Conservation (phyloP, 2,797 vertebrate genomes). For the Triplophysa bombifrons region DNA sequence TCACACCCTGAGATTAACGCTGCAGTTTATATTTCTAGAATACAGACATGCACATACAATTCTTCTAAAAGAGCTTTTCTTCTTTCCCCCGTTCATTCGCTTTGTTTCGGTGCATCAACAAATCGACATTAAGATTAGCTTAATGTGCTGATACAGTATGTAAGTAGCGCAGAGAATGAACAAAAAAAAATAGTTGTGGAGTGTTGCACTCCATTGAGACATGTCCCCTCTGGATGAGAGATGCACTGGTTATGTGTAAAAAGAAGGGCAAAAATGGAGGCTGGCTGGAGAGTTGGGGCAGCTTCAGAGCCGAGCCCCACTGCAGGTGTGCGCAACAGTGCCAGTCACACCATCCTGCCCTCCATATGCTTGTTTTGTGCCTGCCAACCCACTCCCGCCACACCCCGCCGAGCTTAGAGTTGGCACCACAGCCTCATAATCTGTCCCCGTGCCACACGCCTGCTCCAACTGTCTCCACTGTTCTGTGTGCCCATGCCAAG, state of each 20-base stretch:
- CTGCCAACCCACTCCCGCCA: constrained; percentile 83
- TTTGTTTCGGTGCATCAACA: background rate
- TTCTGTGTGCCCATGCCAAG: constrained; percentile 49
- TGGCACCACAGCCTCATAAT: constrained; percentile 70
- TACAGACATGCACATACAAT: constrained; percentile 46
- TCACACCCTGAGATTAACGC: constrained; percentile 63
- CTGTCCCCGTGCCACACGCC: constrained; percentile 62
- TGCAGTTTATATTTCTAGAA: constrained; percentile 61
- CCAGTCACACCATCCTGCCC: constrained; percentile 82
- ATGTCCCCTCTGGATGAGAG: constrained; percentile 35
- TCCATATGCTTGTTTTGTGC: constrained; percentile 81
- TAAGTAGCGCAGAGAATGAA: no score
- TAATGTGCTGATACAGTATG: constrained; percentile 5
- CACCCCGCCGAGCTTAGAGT: constrained; percentile 70
- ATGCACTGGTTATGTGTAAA: constrained; percentile 43
- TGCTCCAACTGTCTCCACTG: constrained; percentile 39
- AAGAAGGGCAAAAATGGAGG: constrained; percentile 47
- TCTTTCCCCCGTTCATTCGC: constrained; percentile 17
- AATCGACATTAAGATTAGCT: constrained; percentile 16
- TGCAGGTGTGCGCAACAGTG: constrained; percentile 78
- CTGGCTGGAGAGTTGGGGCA: constrained; percentile 6
- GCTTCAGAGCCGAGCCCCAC: constrained; percentile 73
- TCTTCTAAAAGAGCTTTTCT: constrained; percentile 25
- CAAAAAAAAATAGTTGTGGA: background rate
- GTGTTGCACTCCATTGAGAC: constrained; percentile 5